Percentiles rank a stretch among this genome's conserved stretches.
These are phyloP conservation scores for Phrynocephalus vlangalii DNA, from an alignment of 2,797 vertebrate genomes.

Conservation along the genomic window DNA sequence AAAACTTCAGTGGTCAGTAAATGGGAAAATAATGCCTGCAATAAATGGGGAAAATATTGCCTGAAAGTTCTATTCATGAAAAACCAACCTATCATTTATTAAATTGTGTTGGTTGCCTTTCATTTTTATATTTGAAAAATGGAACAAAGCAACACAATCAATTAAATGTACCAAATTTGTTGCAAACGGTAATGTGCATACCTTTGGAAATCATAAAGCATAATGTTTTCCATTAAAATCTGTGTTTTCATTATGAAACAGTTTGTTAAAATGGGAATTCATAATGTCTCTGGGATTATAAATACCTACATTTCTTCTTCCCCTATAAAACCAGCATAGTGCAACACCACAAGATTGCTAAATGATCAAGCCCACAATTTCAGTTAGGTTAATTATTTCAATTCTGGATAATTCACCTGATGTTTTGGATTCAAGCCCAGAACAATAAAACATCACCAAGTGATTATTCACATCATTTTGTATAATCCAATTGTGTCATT, in stretches of 20 bases:
- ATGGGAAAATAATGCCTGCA: too few relatives aligned
- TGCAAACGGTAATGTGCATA: constrained; percentile 19
- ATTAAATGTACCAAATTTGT: background rate
- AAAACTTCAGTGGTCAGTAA: background rate
- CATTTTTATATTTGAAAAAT: background rate
- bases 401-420: constrained; percentile 65
- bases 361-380: constrained; percentile 75
- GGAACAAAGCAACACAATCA: background rate
- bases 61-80: background rate
- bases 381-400: constrained; percentile 57
- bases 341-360: constrained; percentile 72
- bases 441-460: constrained; percentile 44
- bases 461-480: constrained; percentile 30
- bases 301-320: constrained; percentile 63
- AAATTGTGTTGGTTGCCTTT: background rate
- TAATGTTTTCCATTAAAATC: constrained; percentile 41
- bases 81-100: background rate
- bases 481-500: background rate
- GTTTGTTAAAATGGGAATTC: constrained; percentile 61
- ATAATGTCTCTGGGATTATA: constrained; percentile 59
- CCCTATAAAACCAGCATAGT: constrained; percentile 47
- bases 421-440: constrained; percentile 24
- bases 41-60: background rate
- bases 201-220: constrained; percentile 25
- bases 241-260: constrained; percentile 52